A percentile compares a stretch with the other conserved stretches of the same genome.
phyloP scores from a whole-genome alignment of 2,113 vertebrate genomes.

The Caranx melampygus region DNA sequence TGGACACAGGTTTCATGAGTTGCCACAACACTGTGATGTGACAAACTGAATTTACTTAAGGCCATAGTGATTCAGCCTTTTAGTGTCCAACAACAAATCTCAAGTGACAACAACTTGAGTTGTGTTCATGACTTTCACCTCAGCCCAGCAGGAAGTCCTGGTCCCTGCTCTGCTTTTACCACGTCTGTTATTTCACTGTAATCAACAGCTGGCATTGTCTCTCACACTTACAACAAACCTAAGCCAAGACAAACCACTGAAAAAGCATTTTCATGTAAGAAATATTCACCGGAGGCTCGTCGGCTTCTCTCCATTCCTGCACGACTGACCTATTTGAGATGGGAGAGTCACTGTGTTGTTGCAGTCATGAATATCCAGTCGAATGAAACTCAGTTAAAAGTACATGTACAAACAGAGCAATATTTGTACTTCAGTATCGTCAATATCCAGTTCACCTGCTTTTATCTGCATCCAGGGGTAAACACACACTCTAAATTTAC shows the following conservation, averaged over 20 bases:
- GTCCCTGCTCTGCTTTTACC: slow-evolving; percentile 28
- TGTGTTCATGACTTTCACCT: slow-evolving; percentile 44
- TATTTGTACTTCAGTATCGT: too few species aligned
- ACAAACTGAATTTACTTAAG: not conserved
- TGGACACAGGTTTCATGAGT: not conserved
- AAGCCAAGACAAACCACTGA: slow-evolving; percentile 55
- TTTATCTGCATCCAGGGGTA: too few species aligned
- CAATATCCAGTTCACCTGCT: too few species aligned
- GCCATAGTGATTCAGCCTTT: not conserved
- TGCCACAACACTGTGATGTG: not conserved
- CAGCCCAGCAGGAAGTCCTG: slow-evolving; percentile 51
- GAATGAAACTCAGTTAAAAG: not conserved
- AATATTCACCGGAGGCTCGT: slow-evolving; percentile 9
- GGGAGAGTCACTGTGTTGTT: not conserved
- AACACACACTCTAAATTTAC: too few species aligned
- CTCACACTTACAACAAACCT: slow-evolving; percentile 2
- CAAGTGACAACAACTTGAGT: slow-evolving; percentile 26
- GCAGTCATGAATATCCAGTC: slow-evolving; percentile 18
- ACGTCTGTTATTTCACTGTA: slow-evolving; percentile 49
- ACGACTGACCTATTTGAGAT: slow-evolving; percentile 14
- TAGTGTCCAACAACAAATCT: not conserved
- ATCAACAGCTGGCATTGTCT: slow-evolving; percentile 63
- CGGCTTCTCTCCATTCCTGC: slow-evolving; percentile 35
- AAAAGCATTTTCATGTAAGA: slow-evolving; percentile 24
- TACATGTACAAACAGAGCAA: not conserved